Evolutionary conservation across 2,113 vertebrate species (phyloP).

Genomic region (Albula goreensis): DNA sequence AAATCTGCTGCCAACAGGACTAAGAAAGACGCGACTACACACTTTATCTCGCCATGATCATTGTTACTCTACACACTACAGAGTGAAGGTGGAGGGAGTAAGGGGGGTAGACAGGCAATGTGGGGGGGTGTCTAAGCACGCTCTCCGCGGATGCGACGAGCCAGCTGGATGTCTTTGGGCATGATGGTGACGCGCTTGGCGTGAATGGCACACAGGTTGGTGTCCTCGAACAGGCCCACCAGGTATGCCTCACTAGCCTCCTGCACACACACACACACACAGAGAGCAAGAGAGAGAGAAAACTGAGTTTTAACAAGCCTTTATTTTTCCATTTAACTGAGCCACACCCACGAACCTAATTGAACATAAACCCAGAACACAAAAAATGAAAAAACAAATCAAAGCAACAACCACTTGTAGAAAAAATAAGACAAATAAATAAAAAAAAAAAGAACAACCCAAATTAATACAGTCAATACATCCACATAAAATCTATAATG

Average conservation of each 20-base stretch:
- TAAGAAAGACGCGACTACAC: constrained; percentile 22
- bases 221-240: constrained; percentile 85
- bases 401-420: too few species aligned
- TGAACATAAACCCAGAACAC: too few species aligned
- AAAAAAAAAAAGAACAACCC: too few species aligned
- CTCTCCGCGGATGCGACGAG: constrained; percentile 74
- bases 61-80: background rate
- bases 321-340: too few species aligned
- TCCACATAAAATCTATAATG: too few species aligned
- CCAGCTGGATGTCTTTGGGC: constrained; percentile 87
- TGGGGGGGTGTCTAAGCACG: constrained; percentile 72
- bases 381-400: too few species aligned
- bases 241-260: constrained; percentile 85
- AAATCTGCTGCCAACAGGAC: constrained; percentile 18
- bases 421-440: too few species aligned
- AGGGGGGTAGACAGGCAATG: background rate
- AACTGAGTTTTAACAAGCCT: too few species aligned
- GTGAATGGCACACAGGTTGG: constrained; percentile 85
- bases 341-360: too few species aligned
- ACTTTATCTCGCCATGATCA: constrained; percentile 22
- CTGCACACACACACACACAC: constrained; percentile 53
- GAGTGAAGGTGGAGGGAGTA: background rate
- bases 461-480: too few species aligned
- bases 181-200: constrained; percentile 87
- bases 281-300: background rate